Evolutionary conservation across 2,113 vertebrate species (phyloP), one percentile per base, ranked within the genome.

Genomic region (Mesocricetus auratus): DNA sequence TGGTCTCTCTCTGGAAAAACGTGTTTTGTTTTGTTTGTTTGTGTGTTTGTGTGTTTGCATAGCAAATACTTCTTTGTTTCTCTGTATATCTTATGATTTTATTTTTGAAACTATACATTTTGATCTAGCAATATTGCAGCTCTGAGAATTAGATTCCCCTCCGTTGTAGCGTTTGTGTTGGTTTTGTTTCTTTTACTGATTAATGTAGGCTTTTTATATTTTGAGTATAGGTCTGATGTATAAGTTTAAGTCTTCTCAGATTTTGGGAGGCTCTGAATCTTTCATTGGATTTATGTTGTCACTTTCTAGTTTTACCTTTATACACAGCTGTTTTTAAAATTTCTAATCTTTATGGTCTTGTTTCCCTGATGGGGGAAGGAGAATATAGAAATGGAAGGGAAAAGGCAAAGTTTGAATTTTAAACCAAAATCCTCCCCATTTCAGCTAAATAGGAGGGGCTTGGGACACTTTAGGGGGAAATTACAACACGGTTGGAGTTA

Each of bases 71-170:
- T 86, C 56, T 17, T 22, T 71, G 7, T 96, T 90, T 58, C 60
- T 87, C 86, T 87, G 31, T 64, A 47, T 69, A 47, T 9, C 9
- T 89, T 89, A 45, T 79, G 15, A 68, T 60, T 64, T 82, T 74
- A 60, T 79, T 78, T 5, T 33, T 87, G 31, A 93, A 89, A 90
- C 2, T 90, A 16, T 19, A 93, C 31, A 77, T 90, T 90, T 97
- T 26, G 69, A 78, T 29, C 0, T 78, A 60, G 62, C 71, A 8
- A 78, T 85, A 2, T 90, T 31, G 3, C 42, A 86, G 68, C 26
- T 92, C 71, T 89, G n/a, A 69, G 66, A 94, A 75, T n/a, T 15
- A 86, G 8, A 7, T 94, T 96, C 7, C 42, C 1, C 22, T 82
- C 33, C 36, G 89, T 69, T 21, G 9, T 8, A 15, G 5, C 3